Evolutionary conservation across 2,888 invertebrate genomes (phyloP).

Genomic region (Thelaira solivaga): DNA sequence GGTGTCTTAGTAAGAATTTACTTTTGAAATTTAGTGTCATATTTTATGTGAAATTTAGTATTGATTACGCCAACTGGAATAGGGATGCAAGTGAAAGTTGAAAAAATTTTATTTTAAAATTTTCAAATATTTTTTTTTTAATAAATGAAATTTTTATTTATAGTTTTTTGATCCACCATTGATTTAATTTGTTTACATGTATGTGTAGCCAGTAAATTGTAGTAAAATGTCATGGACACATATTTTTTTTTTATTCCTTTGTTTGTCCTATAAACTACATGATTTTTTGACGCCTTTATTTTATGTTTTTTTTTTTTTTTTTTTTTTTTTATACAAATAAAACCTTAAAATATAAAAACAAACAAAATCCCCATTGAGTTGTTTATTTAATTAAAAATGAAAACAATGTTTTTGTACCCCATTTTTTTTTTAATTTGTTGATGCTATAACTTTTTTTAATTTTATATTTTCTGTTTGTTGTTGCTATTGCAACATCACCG

Average conservation of each 20-base stretch:
- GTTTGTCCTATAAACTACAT: constrained; percentile 18
- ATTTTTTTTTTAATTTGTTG: constrained; percentile 4
- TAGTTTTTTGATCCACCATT: too few relatives aligned
- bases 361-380: constrained; percentile 58
- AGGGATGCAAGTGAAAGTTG: too few relatives aligned
- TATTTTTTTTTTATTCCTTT: neutral
- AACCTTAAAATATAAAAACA: constrained; percentile 17
- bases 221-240: constrained; percentile 20
- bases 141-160: too few relatives aligned
- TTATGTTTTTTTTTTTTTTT: constrained; percentile 3
- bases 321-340: constrained; percentile 34
- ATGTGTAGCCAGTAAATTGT: neutral
- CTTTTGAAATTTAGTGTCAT: too few relatives aligned
- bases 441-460: constrained; percentile 3
- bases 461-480: constrained; percentile 7
- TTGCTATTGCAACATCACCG: constrained; percentile 28
- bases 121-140: too few relatives aligned
- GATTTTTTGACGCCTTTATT: neutral
- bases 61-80: too few relatives aligned
- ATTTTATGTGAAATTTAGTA: too few relatives aligned
- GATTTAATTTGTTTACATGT: neutral
- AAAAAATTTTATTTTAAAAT: too few relatives aligned
- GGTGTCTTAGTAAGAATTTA: too few relatives aligned
- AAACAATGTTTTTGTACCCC: constrained; percentile 56
- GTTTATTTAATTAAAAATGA: constrained; percentile 66